Evolutionary conservation across 2,113 vertebrate species (phyloP).

Genomic region (Copsychus sechellarum): DNA sequence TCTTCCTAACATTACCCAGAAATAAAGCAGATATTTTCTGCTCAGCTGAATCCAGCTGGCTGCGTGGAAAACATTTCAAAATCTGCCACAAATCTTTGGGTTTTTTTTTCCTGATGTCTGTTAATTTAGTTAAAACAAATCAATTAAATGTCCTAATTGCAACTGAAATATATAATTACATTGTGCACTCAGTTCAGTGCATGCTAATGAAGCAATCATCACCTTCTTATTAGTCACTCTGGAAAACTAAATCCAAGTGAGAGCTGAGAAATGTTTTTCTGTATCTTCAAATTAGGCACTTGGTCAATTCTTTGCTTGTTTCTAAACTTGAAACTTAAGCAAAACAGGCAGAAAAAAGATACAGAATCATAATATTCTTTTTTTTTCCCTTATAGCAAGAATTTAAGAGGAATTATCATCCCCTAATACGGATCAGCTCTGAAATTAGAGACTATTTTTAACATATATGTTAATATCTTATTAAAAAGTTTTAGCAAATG

Average conservation of each 20-base stretch:
- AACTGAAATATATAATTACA: slow-evolving; percentile 55
- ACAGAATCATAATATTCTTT: background rate
- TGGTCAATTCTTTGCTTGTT: background rate
- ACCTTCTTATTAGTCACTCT: slow-evolving; percentile 57
- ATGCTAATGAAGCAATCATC: slow-evolving; percentile 58
- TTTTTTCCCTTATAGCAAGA: background rate
- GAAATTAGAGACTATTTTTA: background rate
- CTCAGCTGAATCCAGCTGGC: slow-evolving; percentile 48
- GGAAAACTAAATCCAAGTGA: slow-evolving; percentile 9
- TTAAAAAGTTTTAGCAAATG: background rate
- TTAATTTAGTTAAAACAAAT: slow-evolving; percentile 65
- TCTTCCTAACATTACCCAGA: slow-evolving; percentile 35
- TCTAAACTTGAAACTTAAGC: background rate
- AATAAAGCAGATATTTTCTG: slow-evolving; percentile 40
- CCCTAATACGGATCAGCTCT: background rate
- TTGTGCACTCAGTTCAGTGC: slow-evolving; percentile 21
- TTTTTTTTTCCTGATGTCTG: background rate
- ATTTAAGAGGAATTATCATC: background rate
- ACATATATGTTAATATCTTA: background rate
- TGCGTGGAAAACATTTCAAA: slow-evolving; percentile 53
- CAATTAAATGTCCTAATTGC: slow-evolving; percentile 58
- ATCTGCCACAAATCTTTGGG: background rate
- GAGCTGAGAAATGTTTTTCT: slow-evolving; percentile 16
- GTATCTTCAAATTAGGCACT: background rate
- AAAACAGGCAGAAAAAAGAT: background rate